Evolutionary conservation across 2,888 invertebrate genomes (phyloP).

Genomic region (Nineta flava): DNA sequence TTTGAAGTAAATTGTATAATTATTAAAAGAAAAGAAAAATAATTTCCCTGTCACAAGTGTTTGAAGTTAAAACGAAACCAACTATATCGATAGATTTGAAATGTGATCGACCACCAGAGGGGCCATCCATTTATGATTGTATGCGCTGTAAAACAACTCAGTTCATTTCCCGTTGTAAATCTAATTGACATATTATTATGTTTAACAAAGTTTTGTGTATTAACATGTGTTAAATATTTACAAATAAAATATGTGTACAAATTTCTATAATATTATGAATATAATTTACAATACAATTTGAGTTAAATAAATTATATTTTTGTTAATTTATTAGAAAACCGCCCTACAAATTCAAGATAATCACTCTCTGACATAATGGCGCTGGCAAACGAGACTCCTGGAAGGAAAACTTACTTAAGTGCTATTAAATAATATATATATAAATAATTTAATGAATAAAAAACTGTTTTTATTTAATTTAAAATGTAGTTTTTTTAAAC

Average conservation of each 20-base stretch:
- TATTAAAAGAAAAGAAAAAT: no score
- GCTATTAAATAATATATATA: neutral
- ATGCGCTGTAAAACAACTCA: constrained; percentile 1
- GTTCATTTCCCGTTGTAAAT: constrained; percentile 3
- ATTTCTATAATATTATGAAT: neutral
- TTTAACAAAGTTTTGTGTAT: neutral
- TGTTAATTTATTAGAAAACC: neutral
- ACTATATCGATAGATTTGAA: no score
- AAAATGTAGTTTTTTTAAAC: neutral
- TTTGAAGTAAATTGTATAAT: no score
- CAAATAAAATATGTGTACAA: neutral
- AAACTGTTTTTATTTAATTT: neutral
- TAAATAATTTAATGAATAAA: neutral
- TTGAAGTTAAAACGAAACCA: no score
- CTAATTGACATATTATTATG: constrained; percentile 4
- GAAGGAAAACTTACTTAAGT: neutral
- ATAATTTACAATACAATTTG: neutral
- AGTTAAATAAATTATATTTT: neutral
- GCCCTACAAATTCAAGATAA: neutral
- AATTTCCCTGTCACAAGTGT: no score
- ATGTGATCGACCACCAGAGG: no score
- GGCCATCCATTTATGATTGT: neutral
- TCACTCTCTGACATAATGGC: constrained; percentile 2
- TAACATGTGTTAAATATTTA: constrained; percentile 2
- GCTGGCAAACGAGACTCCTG: constrained; percentile 1